Base-by-base conservation (phyloP, 2,888 invertebrate species). In the Trachelus tabidus region DNA sequence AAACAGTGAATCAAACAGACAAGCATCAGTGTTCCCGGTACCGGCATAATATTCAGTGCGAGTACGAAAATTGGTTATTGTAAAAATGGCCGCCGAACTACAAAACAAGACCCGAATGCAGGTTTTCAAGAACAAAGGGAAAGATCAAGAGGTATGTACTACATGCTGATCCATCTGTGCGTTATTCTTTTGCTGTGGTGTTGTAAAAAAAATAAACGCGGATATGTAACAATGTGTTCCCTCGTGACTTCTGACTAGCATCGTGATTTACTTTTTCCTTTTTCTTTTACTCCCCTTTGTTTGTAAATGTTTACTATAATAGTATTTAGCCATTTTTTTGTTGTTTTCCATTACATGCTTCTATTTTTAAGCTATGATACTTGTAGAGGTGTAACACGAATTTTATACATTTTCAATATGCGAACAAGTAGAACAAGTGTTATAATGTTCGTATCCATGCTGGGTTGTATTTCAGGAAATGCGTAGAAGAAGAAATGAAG, bases 51-150 rank as follows among this genome's bases (percentile, higher is more conserved):
- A 84, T 86, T 85, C 85, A 84, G 85, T 82, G 73, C 81, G 77
- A 81, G 79, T 81, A 82, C 82, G 82, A 83, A 83, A 80, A 85
- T 85, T 84, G 83, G 85, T 90, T 90, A 89, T 87, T 87, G 87
- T 89, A 92, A 95, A 95, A 95, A 96, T 96, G 96, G 95, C 95
- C 94, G 93, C 93, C 88, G 95, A 95, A 92, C 94, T 94, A 92
- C 94, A 93, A 93, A 94, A 93, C 93, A 96, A 95, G 94, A 96
- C 95, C 94, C 96, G 97, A 93, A 95, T 97, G 94, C 96, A 96
- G 93, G 96, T 95, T 92, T 98, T 98, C 93, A 99, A 99, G 96
- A 99, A 99, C 94, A 98, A 98, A 94, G 99, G 99, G 91, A 99
- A 99, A 94, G 99, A 99, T 94, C 98, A 98, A 93, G 99, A 99